Conservation (phyloP, 2,797 vertebrate genomes). For the Sarcoramphus papa region DNA sequence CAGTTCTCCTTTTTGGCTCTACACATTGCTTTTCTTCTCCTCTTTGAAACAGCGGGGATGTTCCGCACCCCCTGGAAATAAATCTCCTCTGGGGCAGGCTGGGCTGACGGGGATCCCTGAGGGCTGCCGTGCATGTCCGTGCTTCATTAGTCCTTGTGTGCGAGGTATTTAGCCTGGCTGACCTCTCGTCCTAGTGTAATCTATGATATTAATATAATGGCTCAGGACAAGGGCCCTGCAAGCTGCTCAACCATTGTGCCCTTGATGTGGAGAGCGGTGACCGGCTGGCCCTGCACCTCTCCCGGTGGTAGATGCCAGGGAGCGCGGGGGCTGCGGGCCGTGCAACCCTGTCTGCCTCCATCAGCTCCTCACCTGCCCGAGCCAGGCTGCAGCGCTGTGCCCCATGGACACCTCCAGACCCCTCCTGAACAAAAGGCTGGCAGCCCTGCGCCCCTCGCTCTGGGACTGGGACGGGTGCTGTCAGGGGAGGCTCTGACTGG, state of each 20-base stretch:
- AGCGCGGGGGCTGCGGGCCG: fast-evolving
- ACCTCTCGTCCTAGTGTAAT: not conserved
- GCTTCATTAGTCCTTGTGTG: not conserved
- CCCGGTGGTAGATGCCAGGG: fast-evolving
- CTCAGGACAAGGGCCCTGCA: not conserved
- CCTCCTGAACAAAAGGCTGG: not conserved
- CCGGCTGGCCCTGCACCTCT: fast-evolving
- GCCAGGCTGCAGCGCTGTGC: not conserved
- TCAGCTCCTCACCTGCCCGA: not conserved
- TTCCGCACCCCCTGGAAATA: not conserved
- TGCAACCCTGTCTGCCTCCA: not conserved
- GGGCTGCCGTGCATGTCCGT: not conserved
- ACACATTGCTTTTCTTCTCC: not conserved
- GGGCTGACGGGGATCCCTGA: not conserved
- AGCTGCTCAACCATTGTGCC: not conserved
- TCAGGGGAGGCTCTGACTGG: not conserved
- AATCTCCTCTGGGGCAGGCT: not conserved
- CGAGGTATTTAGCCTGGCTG: slow-evolving; percentile 1
- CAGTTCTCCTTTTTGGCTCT: not conserved
- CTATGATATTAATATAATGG: slow-evolving; percentile 43
- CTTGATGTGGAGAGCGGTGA: not conserved
- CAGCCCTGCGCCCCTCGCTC: fast-evolving
- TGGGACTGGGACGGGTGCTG: not conserved
- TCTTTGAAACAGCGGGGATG: not conserved
- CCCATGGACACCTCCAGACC: not conserved